These are phyloP conservation scores for Eristalinus aeneus DNA, from an alignment of 2,888 invertebrate species.

Conservation along the genomic window DNA sequence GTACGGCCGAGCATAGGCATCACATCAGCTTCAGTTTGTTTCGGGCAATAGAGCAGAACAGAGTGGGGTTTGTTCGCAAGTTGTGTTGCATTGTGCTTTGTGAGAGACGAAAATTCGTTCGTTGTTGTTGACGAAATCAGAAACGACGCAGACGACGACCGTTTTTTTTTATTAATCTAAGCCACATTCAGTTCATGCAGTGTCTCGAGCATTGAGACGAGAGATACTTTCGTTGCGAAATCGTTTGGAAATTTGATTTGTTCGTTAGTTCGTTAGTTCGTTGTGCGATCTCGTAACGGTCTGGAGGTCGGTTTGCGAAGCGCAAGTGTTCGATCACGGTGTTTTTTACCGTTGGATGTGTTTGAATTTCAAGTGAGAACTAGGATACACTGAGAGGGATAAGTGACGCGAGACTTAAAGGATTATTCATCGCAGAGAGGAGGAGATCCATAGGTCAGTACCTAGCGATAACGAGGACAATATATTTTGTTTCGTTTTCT, in stretches of 20 bases:
- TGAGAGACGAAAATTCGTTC: conserved; percentile 11
- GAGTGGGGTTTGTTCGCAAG: conserved; percentile 36
- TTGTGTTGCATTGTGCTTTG: conserved; percentile 1
- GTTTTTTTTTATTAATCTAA: conserved; percentile 20
- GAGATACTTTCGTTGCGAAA: conserved; percentile 16
- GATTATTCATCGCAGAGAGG: conserved; percentile 29
- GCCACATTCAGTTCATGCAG: not conserved
- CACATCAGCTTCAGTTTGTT: conserved; percentile 54
- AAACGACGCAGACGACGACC: not conserved
- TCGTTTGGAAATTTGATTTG: not conserved
- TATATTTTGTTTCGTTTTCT: conserved; percentile 1
- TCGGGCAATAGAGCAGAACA: conserved; percentile 57
- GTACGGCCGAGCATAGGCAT: conserved; percentile 25
- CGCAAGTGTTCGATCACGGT: conserved; percentile 33
- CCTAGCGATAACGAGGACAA: conserved; percentile 20
- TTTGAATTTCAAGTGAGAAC: conserved; percentile 3
- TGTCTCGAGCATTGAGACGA: not conserved
- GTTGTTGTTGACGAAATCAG: conserved; percentile 42
- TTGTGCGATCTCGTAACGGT: conserved; percentile 51
- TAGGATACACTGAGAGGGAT: conserved; percentile 29
- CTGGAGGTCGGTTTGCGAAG: conserved; percentile 34
- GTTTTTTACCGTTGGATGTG: conserved; percentile 18
- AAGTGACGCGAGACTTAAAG: conserved; percentile 31
- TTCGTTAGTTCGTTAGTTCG: conserved; percentile 34
- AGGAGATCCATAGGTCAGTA: conserved; percentile 34